Base-by-base conservation (phyloP, 2,113 vertebrate genomes). In the Pachycephala philippinensis region DNA sequence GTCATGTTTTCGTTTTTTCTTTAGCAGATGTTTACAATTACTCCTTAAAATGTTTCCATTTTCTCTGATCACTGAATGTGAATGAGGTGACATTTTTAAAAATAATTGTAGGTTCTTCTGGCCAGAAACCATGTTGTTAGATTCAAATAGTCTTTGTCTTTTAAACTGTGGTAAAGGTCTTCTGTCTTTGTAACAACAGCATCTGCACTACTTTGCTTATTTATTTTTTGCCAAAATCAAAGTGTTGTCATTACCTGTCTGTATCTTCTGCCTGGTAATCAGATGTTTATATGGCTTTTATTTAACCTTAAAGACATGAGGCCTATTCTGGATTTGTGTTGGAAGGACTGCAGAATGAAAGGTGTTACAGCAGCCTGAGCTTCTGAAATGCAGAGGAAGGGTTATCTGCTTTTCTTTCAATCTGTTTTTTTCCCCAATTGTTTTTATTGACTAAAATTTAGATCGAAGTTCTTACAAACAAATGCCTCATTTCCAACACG, bases 21-120 rank as follows among this genome's bases (percentile, higher is more conserved):
- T 54, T 90, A 86, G 68, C 94, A 97, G 93, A 96, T 96, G 94
- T 96, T 96, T 96, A 96, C 87, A 96, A 96, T 97, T 96, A 96
- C 66, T 93, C 52, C 82, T 80, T 90, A 95, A 96, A 93, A 95
- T 91, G 78, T 93, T 97, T 96, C 93, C 90, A 93, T 94, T 97
- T 97, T 96, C 95, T 94, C 84, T 94, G 87, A 96, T 95, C 93
- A 96, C 5, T 94, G 92, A 96, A 90, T 95, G 87, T 52, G 93
- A 96, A 96, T 90, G 93, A 96, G 93, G 95, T 96, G 93, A 95
- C 87, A 86, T 96, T 96, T 96, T 96, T 63, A 60, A 95, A 97
- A 95, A 96, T 93, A 95, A 96, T 87, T 84, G 81, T 85, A 95
- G 84, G 61, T 85, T 94, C 96, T 90, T 96, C 93, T 95, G 90